Base-by-base conservation (phyloP, 2,797 vertebrate genomes). In the Protosalanx chinensis region DNA sequence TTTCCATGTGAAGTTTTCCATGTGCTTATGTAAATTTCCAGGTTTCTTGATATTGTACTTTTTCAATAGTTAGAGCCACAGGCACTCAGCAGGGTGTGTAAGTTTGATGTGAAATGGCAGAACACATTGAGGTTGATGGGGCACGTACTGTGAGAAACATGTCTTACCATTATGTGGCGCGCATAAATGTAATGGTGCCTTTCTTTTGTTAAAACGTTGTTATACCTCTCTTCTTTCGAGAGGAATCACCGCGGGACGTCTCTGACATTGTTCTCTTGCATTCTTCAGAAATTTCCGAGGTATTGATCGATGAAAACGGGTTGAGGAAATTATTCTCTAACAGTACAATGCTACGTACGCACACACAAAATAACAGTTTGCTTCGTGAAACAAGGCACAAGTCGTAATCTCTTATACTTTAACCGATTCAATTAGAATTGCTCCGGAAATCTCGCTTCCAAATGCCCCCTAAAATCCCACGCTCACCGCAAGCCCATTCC, bases 401-500 rank as follows among this genome's bases (percentile, higher is more conserved):
- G 4, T 16, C 6, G 51, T 56, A 56, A 56, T n/a, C 51, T 46
- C 41, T 46, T 10, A 46, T 46, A 46, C 41, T 35, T 35, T 35
- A 35, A 46, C 8, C n/a, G 18, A n/a, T 56, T 5, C 15, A 6
- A 56, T 56, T 16, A n/a, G 15, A 56, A n/a, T n/a, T 56, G 51
- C 16, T 5, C 51, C 51, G 5, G 51, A 56, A 56, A 56, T 56
- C 51, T 56, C 1, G 18, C 51, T 56, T 56, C 18, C 4, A 5
- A n/a, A 56, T 46, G 51, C 18, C 6, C 18, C 51, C 15, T n/a
- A n/a, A 56, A 5, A n/a, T 7, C 16, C 18, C 15, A n/a, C 5
- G 18, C 16, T 56, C 0, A 5, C 51, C n/a, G 51, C 59, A 33
- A 37, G 72, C 75, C 53, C 80, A 53, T 72, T 72, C 73, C 73